Evolutionary conservation across 2,888 invertebrate species (phyloP).

Genomic region (Leptinotarsa rubiginosa): DNA sequence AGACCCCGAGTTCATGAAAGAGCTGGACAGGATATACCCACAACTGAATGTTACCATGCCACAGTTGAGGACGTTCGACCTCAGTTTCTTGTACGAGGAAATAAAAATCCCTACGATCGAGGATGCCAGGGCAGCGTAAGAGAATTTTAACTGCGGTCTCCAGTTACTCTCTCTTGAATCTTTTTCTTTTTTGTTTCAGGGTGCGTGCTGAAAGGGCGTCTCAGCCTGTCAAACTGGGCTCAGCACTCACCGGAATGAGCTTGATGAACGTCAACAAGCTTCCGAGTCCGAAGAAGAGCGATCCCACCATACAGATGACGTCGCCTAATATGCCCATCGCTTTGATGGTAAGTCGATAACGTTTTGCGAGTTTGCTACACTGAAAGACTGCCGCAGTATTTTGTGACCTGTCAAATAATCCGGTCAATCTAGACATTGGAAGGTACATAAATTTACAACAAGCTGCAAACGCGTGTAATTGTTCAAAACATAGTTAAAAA

Average conservation of each 20-base stretch:
- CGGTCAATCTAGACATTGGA: no score
- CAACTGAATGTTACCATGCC: constrained; percentile 48
- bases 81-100: constrained; percentile 62
- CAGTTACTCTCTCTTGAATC: constrained; percentile 7
- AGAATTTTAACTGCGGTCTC: constrained; percentile 14
- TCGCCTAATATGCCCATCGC: constrained; percentile 40
- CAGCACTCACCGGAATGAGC: constrained; percentile 36
- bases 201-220: constrained; percentile 70
- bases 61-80: constrained; percentile 63
- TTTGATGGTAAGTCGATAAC: constrained; percentile 38
- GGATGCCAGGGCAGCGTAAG: constrained; percentile 59
- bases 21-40: constrained; percentile 69
- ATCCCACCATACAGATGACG: constrained; percentile 46
- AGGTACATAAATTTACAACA: no score
- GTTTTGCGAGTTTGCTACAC: background rate
- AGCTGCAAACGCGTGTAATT: no score
- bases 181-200: constrained; percentile 56
- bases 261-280: constrained; percentile 27
- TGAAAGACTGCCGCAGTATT: no score
- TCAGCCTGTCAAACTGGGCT: constrained; percentile 64
- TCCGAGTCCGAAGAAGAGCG: constrained; percentile 47
- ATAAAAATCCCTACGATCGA: constrained; percentile 59
- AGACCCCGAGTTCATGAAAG: constrained; percentile 78
- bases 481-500: no score
- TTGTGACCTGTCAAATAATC: no score